These are phyloP conservation scores for Leptothorax acervorum DNA, from an alignment of 2,888 invertebrate genomes.

Conservation along the genomic window DNA sequence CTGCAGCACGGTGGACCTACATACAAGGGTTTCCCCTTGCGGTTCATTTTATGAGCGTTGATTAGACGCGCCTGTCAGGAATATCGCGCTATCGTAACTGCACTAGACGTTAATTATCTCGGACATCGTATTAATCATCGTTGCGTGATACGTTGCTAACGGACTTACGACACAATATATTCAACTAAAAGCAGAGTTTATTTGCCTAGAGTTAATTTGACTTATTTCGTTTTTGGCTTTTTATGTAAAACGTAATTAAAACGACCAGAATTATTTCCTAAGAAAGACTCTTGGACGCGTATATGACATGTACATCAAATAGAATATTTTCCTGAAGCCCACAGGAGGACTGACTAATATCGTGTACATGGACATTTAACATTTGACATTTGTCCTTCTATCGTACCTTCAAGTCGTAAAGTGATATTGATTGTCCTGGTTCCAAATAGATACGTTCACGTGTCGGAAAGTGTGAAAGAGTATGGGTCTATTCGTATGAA, in stretches of 20 bases:
- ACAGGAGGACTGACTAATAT: conserved; percentile 4
- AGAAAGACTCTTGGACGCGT: background rate
- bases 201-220: background rate
- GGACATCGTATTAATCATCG: conserved; percentile 51
- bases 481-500: background rate
- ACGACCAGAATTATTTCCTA: background rate
- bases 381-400: conserved; percentile 23
- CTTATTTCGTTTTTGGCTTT: background rate
- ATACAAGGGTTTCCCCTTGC: conserved; percentile 42
- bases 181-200: conserved; percentile 12
- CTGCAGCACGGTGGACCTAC: background rate
- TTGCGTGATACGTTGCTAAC: conserved; percentile 28
- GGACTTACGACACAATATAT: background rate
- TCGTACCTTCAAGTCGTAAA: background rate
- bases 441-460: conserved; percentile 1
- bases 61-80: conserved; percentile 51
- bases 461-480: background rate
- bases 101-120: conserved; percentile 49
- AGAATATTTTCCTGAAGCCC: background rate
- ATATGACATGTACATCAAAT: background rate
- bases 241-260: background rate
- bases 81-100: conserved; percentile 48
- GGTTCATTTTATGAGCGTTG: conserved; percentile 47
- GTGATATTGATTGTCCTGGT: conserved; percentile 31
- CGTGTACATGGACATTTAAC: background rate